Evolutionary conservation across 2,113 vertebrate genomes (phyloP), one percentile per base, ranked within the genome.

Genomic region (Bolborhynchus lineola): DNA sequence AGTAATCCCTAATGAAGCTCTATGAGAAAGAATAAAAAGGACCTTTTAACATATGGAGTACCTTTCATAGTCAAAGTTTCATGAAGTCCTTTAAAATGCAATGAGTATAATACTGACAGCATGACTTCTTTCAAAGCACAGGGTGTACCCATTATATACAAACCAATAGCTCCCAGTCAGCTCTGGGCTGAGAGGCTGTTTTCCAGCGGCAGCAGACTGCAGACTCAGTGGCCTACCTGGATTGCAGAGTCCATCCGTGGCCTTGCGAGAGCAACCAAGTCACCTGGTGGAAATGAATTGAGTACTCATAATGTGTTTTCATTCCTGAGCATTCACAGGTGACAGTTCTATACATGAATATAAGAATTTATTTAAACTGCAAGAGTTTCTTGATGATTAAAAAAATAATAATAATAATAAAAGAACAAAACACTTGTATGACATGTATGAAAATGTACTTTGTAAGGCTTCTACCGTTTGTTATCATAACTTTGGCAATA

Each of bases 1-100:
- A 92, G 55, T 91, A 79, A 92, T 59, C 92, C 64, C 49, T 95
- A 91, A 95, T 90, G 60, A 95, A 79, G 11, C 60, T 85, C 67
- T 42, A 69, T 10, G 3, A 78, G 35, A 77, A 55, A 86, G 93
- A 55, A 42, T 28, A 67, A 64, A 63, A 67, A 5, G 16, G 12
- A 71, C 29, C 12, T 55, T 46, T 53, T 86, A 19, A 25, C 26
- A 67, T 42, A 8, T 44, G 39, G 44, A 84, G 37, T 17, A 42
- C 20, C 16, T 89, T 82, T 88, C 35, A 33, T 13, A 59, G 42
- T 33, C 16, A 52, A 57, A 59, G 9, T 64, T 67, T 77, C 55
- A 42, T 14, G 74, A 84, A 92, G 5, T 10, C 55, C 7, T 52
- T 93, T 93, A 39, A 69, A 75, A 93, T 63, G 35, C 10, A 28